These are phyloP conservation scores for Ptychobarbus kaznakovi DNA, from an alignment of 2,797 vertebrate genomes.

Conservation along the genomic window DNA sequence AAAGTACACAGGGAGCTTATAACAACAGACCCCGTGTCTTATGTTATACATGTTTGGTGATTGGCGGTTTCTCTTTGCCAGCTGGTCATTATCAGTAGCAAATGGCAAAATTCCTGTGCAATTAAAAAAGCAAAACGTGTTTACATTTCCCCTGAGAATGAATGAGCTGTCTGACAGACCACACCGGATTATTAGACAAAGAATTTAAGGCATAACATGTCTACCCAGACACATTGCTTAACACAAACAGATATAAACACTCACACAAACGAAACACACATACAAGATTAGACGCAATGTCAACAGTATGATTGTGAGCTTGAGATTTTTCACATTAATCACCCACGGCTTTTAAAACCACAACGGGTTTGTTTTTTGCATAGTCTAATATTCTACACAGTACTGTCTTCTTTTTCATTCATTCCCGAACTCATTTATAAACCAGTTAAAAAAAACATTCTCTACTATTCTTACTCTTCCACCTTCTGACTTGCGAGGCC, in stretches of 20 bases:
- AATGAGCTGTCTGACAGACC: slow-evolving; percentile 18
- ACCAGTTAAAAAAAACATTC: background rate
- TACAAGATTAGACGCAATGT: background rate
- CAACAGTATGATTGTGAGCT: slow-evolving; percentile 7
- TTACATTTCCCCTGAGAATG: slow-evolving; percentile 42
- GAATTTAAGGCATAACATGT: background rate
- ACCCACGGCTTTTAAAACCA: slow-evolving; percentile 21
- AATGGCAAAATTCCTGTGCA: slow-evolving; percentile 9
- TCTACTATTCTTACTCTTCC: background rate
- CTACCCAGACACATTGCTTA: background rate
- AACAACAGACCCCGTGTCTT: background rate
- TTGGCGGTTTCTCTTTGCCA: slow-evolving; percentile 4
- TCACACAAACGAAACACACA: slow-evolving; percentile 19
- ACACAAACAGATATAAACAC: background rate
- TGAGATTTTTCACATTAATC: slow-evolving; percentile 41
- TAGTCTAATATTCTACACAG: slow-evolving; percentile 1
- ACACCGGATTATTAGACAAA: slow-evolving; percentile 24
- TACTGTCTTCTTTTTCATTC: background rate
- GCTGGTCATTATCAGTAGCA: background rate
- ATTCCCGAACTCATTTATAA: background rate
- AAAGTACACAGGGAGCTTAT: background rate
- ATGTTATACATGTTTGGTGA: background rate
- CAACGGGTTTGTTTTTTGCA: background rate
- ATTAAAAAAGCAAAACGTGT: slow-evolving; percentile 1
- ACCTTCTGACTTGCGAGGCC: background rate